Conservation (phyloP, 2,797 vertebrate genomes). For the Fratercula arctica region DNA sequence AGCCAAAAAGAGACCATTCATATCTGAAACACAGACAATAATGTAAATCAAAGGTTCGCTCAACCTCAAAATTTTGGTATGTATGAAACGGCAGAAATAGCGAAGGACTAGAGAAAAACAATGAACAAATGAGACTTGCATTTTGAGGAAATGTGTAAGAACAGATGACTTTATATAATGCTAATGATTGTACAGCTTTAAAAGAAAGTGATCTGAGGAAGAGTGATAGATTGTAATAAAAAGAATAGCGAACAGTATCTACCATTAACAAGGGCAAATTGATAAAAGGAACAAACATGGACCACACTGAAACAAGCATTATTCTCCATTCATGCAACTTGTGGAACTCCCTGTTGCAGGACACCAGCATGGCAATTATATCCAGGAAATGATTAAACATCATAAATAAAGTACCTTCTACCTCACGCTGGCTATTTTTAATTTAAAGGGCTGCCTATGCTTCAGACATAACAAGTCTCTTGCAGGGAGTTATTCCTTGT, state of each 20-base stretch:
- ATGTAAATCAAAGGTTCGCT: not conserved
- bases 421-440: not conserved
- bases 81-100: not conserved
- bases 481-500: slow-evolving; percentile 31
- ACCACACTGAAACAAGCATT: not conserved
- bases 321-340: not conserved
- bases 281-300: not conserved
- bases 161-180: not conserved
- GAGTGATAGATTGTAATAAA: not conserved
- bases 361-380: not conserved
- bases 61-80: not conserved
- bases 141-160: not conserved
- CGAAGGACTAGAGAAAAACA: not conserved
- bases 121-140: not conserved
- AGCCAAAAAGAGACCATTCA: slow-evolving; percentile 30
- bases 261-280: not conserved
- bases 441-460: not conserved
- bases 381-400: not conserved
- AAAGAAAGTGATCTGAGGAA: not conserved
- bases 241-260: not conserved
- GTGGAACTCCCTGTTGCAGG: not conserved
- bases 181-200: not conserved
- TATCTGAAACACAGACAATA: not conserved
- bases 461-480: not conserved
- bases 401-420: not conserved